phyloP scores from a whole-genome alignment of 2,113 vertebrate genomes.

The Lethenteron reissneri region DNA sequence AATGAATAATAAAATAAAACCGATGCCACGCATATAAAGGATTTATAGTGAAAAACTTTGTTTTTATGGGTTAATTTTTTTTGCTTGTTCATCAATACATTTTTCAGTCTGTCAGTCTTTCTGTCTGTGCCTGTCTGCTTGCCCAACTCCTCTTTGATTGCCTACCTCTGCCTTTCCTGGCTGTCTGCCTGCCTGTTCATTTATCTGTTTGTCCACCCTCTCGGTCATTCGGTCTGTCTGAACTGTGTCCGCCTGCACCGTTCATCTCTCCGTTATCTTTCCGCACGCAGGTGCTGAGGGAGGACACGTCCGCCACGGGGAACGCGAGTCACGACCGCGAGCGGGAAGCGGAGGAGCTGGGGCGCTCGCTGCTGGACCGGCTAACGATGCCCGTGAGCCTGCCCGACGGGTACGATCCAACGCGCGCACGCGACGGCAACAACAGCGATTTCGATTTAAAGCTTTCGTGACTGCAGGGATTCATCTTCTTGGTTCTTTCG shows the following conservation, averaged over 20 bases:
- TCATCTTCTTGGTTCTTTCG: too few relatives aligned
- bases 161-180: too few relatives aligned
- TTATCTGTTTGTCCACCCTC: not conserved
- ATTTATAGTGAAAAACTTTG: too few relatives aligned
- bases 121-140: too few relatives aligned
- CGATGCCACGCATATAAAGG: too few relatives aligned
- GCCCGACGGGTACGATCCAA: slow-evolving; percentile 59
- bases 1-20: too few relatives aligned
- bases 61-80: too few relatives aligned
- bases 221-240: slow-evolving; percentile 9
- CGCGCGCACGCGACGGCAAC: not conserved
- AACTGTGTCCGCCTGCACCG: slow-evolving; percentile 3
- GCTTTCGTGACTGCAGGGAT: too few relatives aligned
- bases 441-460: too few relatives aligned
- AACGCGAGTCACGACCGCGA: slow-evolving; percentile 28
- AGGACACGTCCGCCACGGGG: slow-evolving; percentile 57
- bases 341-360: slow-evolving; percentile 66
- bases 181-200: not conserved
- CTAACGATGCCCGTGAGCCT: slow-evolving; percentile 73
- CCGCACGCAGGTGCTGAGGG: slow-evolving; percentile 8
- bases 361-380: slow-evolving; percentile 72
- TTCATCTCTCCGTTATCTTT: slow-evolving; percentile 8
- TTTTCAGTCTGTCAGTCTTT: too few relatives aligned
- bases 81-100: too few relatives aligned
- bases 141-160: too few relatives aligned